These are phyloP conservation scores for Eubucco bourcierii DNA, from an alignment of 2,113 vertebrate genomes.

Conservation along the genomic window DNA sequence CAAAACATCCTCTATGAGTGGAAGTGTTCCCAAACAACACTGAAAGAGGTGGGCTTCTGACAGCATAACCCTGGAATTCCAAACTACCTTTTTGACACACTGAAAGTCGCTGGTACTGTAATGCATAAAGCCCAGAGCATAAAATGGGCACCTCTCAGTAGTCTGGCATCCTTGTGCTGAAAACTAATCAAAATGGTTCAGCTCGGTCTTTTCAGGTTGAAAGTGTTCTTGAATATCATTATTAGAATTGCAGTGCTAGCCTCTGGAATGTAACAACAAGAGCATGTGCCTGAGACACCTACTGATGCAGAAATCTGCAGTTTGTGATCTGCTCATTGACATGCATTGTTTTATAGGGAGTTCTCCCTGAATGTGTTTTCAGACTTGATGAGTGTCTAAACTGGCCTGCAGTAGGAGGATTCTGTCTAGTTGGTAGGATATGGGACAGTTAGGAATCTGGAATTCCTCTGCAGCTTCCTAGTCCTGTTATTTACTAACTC, in stretches of 20 bases:
- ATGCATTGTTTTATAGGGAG: neutral
- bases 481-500: neutral
- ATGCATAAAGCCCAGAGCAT: neutral
- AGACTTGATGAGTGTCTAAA: neutral
- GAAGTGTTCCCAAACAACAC: neutral
- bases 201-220: neutral
- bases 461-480: neutral
- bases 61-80: neutral
- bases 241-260: neutral
- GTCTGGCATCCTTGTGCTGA: neutral
- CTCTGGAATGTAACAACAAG: neutral
- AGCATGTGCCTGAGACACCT: rapidly evolving
- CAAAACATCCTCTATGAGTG: neutral
- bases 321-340: rapidly evolving
- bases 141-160: neutral
- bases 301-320: neutral
- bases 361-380: neutral
- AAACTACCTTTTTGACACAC: neutral
- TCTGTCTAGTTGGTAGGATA: neutral
- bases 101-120: neutral
- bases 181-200: neutral
- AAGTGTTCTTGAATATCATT: neutral
- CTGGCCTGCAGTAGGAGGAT: neutral
- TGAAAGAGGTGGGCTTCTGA: neutral
- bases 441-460: neutral